A percentile compares a stretch with the other conserved stretches of the same genome.
These are phyloP conservation scores for Epizoanthus scotinus DNA, from an alignment of 92 coral and sea anemone genomes.

Conservation along the genomic window DNA sequence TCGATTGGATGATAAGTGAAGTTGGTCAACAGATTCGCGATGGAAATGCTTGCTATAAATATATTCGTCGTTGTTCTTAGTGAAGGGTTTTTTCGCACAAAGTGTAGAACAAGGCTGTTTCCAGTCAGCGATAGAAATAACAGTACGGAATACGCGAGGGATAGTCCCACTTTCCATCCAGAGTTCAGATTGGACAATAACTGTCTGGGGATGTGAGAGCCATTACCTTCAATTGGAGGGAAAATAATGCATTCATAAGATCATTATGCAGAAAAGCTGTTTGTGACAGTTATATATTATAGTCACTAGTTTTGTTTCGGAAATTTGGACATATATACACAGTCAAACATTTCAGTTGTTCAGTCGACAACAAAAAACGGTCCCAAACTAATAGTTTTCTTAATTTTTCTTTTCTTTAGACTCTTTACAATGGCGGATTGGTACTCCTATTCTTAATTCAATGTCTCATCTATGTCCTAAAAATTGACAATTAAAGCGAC, in stretches of 20 bases:
- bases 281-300: too few relatives aligned
- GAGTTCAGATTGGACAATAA: neutral
- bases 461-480: too few relatives aligned
- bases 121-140: conserved; percentile 15
- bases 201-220: neutral
- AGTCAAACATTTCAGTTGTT: too few relatives aligned
- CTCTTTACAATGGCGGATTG: too few relatives aligned
- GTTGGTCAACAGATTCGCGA: conserved; percentile 26
- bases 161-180: conserved; percentile 17
- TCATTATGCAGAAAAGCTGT: too few relatives aligned
- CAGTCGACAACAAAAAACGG: too few relatives aligned
- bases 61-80: conserved; percentile 18
- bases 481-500: too few relatives aligned
- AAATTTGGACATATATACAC: too few relatives aligned
- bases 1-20: neutral
- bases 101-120: neutral
- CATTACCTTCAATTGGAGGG: conserved; percentile 20
- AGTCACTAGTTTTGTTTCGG: too few relatives aligned
- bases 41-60: conserved; percentile 1
- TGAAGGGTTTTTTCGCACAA: neutral
- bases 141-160: conserved; percentile 6
- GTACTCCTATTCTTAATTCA: too few relatives aligned
- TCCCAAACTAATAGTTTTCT: too few relatives aligned
- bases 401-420: too few relatives aligned
- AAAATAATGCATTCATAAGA: neutral